Evolutionary conservation across 92 coral and sea anemone species (phyloP).

Genomic region (Actinernus sp.): DNA sequence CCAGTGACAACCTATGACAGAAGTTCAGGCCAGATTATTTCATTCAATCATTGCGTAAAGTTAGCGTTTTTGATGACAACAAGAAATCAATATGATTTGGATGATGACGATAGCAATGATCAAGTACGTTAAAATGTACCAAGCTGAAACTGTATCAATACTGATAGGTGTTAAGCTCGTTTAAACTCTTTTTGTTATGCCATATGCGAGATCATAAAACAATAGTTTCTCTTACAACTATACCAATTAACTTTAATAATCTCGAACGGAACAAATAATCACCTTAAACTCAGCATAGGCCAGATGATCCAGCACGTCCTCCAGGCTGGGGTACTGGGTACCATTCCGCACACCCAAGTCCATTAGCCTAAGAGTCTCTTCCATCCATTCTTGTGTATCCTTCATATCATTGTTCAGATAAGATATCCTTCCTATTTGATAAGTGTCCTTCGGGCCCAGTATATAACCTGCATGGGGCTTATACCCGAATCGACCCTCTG

Average conservation of each 20-base stretch:
- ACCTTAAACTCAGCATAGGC: constrained; percentile 93
- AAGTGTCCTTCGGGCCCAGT: constrained; percentile 81
- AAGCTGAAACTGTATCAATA: too few species aligned
- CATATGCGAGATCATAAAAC: too few species aligned
- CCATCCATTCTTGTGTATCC: constrained; percentile 87
- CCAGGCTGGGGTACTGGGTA: constrained; percentile 39
- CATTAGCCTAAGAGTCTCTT: constrained; percentile 81
- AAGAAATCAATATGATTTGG: too few species aligned
- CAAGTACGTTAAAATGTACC: too few species aligned
- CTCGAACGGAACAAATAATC: background rate
- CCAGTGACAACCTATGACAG: too few species aligned
- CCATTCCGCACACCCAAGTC: constrained; percentile 51
- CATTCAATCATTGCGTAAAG: too few species aligned
- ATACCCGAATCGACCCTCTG: constrained; percentile 76
- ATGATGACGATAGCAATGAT: too few species aligned
- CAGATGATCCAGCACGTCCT: constrained; percentile 85
- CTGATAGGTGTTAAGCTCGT: too few species aligned
- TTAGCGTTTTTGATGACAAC: too few species aligned
- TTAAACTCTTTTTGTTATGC: too few species aligned
- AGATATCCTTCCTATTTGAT: constrained; percentile 77
- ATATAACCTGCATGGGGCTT: constrained; percentile 16
- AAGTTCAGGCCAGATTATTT: too few species aligned
- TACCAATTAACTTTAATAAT: background rate
- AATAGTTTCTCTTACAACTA: too few species aligned
- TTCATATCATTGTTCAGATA: constrained; percentile 66